phyloP scores from a whole-genome alignment of 2,113 vertebrate species.

The Tautogolabrus adspersus region DNA sequence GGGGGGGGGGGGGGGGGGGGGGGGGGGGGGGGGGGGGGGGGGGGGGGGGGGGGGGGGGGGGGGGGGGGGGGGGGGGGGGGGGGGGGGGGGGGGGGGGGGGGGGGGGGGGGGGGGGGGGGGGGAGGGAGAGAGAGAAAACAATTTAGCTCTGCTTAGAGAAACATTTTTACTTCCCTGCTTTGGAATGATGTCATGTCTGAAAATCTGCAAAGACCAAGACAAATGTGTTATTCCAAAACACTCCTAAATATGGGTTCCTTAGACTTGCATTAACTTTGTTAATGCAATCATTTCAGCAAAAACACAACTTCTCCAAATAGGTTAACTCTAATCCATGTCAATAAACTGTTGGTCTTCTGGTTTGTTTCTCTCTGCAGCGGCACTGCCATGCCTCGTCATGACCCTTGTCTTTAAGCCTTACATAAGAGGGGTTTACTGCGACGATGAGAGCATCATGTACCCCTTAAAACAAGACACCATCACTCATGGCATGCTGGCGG shows the following conservation, averaged over 20 bases:
- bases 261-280: background rate
- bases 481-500: conserved; percentile 91
- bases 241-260: background rate
- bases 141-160: conserved; percentile 54
- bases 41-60: conserved; percentile 7
- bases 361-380: conserved; percentile 79
- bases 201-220: conserved; percentile 21
- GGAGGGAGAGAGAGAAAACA: conserved; percentile 39
- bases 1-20: conserved; percentile 4
- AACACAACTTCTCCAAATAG: background rate
- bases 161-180: conserved; percentile 40
- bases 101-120: conserved; percentile 6
- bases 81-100: conserved; percentile 5
- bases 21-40: conserved; percentile 3
- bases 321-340: background rate
- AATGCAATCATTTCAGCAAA: background rate
- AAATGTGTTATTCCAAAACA: conserved; percentile 34
- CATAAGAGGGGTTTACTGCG: conserved; percentile 90
- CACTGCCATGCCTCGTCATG: conserved; percentile 90
- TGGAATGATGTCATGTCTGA: conserved; percentile 67
- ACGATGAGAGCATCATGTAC: conserved; percentile 91
- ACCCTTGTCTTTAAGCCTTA: conserved; percentile 89
- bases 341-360: background rate
- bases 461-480: conserved; percentile 93
- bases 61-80: conserved; percentile 4